phyloP scores from a whole-genome alignment of 2,113 vertebrate genomes.

The Panurus biarmicus region DNA sequence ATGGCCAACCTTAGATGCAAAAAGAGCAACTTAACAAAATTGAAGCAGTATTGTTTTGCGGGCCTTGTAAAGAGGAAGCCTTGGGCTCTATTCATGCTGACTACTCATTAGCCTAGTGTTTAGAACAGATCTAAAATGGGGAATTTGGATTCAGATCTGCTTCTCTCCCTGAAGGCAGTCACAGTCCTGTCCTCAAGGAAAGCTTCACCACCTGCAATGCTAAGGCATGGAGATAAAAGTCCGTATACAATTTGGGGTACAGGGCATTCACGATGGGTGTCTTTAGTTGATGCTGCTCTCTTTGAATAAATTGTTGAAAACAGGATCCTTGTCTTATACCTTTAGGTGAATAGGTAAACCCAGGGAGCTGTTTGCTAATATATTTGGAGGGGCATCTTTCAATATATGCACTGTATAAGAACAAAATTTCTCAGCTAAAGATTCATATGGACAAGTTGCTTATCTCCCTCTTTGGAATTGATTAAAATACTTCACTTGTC shows the following conservation, averaged over 20 bases:
- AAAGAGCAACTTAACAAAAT: neutral
- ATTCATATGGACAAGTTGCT: neutral
- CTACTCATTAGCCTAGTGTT: neutral
- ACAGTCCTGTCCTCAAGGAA: neutral
- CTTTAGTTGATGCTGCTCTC: neutral
- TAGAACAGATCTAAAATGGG: neutral
- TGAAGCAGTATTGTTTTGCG: neutral
- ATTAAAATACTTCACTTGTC: neutral
- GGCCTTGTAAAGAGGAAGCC: neutral
- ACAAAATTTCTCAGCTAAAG: neutral
- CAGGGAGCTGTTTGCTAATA: neutral
- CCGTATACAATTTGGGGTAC: no score
- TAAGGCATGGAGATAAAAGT: neutral
- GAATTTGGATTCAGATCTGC: neutral
- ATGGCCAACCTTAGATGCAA: neutral
- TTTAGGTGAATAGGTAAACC: neutral
- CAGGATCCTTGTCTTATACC: neutral
- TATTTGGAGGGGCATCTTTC: neutral
- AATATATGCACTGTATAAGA: neutral
- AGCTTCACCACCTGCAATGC: neutral
- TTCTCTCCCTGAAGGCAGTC: neutral
- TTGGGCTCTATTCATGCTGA: neutral
- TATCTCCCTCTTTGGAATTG: neutral
- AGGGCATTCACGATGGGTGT: accelerated
- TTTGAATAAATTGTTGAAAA: neutral